Base-by-base conservation (phyloP, 2,888 invertebrate genomes). In the Parnassius glacialis region DNA sequence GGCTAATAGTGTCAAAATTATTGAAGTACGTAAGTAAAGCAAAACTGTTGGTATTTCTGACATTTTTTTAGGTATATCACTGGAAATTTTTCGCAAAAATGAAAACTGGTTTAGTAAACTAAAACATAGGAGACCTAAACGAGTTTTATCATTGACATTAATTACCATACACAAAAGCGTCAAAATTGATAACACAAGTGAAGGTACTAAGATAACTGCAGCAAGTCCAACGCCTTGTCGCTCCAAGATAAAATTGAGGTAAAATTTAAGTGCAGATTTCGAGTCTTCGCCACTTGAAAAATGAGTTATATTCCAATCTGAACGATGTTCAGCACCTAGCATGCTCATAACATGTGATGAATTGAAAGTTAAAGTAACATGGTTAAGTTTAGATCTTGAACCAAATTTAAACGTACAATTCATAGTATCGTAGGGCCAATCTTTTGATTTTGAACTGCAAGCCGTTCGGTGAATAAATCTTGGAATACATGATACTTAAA, bases 371-470 rank as follows among this genome's bases (percentile, higher is more conserved):
- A 78, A 64, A 1, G 44, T 67, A 1, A 75, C 64, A 5, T 61
- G 64, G 1, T 64, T 48, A 3, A 9, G 1, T 1, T 25, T 11
- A 7, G 55, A 10, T 44, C 55, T 56, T 0, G 65, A 9, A 2
- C 73, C 73, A 13, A 74, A 73, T 43, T 67, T 69, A 10, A 78
- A 58, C 0, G 64, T 64, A 52, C 84, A 84, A 12, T 69, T 68
- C 56, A 80, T 76, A 0, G 65, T 61, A 43, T 81, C 79, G 52
- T 76, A 77, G 0, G 84, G 78, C 81, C 83, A 84, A 10, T 80
- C 66, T 0, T 44, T 68, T 0, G 81, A 60, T n/a, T 76, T 71
- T 0, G 74, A 64, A 1, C 45, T 59, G 55, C 84, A 84, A 0
- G 25, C 55, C 0, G 70, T 64, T 1, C 61, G 42, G 13, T 69